phyloP scores from a whole-genome alignment of 2,797 vertebrate genomes.

The Pampus argenteus region DNA sequence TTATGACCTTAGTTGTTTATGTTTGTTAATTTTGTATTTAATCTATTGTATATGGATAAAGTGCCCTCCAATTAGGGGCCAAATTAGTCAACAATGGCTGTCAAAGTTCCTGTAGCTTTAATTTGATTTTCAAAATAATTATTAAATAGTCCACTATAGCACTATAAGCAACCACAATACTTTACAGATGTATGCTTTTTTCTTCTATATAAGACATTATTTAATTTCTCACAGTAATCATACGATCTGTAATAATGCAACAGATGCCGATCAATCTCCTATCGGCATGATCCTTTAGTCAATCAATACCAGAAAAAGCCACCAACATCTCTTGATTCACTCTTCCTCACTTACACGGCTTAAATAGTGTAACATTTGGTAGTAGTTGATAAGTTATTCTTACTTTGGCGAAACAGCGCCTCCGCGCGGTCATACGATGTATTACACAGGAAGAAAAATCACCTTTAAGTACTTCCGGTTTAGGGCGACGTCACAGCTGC shows the following conservation, averaged over 20 bases:
- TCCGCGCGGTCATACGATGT: conserved; percentile 23
- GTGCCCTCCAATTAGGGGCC: no score
- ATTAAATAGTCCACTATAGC: not conserved
- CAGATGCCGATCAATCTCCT: not conserved
- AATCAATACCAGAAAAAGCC: not conserved
- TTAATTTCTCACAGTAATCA: not conserved
- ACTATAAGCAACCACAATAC: not conserved
- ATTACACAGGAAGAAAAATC: conserved; percentile 38
- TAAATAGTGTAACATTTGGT: not conserved
- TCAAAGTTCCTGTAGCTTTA: no score
- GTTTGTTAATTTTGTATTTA: no score
- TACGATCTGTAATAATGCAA: not conserved
- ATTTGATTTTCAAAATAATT: no score
- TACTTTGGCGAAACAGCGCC: conserved; percentile 41
- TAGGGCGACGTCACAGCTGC: not conserved
- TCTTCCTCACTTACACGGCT: not conserved
- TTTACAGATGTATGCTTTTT: not conserved
- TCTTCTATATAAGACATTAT: not conserved
- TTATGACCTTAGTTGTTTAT: no score
- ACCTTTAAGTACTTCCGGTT: conserved; percentile 50
- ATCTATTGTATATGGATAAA: no score
- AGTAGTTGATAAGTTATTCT: not conserved
- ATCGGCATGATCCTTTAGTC: not conserved
- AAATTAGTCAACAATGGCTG: no score
- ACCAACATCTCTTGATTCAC: not conserved